phyloP scores from a whole-genome alignment of 2,797 vertebrate species.

The Miichthys miiuy region DNA sequence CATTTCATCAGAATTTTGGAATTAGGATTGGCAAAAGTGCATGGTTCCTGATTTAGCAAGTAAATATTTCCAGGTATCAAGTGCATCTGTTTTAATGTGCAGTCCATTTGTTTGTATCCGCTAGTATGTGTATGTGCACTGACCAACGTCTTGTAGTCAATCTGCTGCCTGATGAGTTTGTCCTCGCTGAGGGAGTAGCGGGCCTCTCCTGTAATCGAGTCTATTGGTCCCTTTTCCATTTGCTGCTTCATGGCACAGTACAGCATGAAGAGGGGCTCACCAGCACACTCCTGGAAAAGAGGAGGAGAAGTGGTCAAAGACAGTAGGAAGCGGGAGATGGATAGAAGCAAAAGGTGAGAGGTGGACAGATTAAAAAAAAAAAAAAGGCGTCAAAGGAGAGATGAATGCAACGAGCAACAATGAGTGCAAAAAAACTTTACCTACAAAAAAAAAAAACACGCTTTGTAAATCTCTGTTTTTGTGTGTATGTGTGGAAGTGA shows the following conservation, averaged over 20 bases:
- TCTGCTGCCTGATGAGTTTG: constrained; percentile 99
- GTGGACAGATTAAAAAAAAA: not conserved
- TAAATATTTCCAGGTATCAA: not conserved
- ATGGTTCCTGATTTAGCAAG: not conserved
- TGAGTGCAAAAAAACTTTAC: constrained; percentile 47
- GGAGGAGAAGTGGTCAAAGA: not conserved
- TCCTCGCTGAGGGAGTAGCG: constrained; percentile 98
- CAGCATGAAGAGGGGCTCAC: constrained; percentile 93
- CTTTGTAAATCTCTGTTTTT: constrained; percentile 42
- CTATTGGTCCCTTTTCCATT: constrained; percentile 99
- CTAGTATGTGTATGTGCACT: constrained; percentile 66
- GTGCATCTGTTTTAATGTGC: constrained; percentile 9
- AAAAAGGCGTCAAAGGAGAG: not conserved
- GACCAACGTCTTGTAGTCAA: constrained; percentile 99
- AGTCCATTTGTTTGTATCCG: not conserved
- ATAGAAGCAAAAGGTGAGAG: not conserved
- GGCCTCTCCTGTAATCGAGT: constrained; percentile 97
- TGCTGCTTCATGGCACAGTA: constrained; percentile 99
- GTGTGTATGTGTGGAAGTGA: constrained; percentile 28
- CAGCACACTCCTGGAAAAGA: constrained; percentile 72
- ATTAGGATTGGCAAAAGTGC: constrained; percentile 18
- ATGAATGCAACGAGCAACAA: constrained; percentile 27
- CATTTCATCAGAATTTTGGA: not conserved
- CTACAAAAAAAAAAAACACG: not conserved
- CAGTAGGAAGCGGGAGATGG: not conserved